Percentiles rank a stretch among this genome's conserved stretches.
These are phyloP conservation scores for Fringilla coelebs DNA, from an alignment of 2,797 vertebrate species.

Conservation along the genomic window DNA sequence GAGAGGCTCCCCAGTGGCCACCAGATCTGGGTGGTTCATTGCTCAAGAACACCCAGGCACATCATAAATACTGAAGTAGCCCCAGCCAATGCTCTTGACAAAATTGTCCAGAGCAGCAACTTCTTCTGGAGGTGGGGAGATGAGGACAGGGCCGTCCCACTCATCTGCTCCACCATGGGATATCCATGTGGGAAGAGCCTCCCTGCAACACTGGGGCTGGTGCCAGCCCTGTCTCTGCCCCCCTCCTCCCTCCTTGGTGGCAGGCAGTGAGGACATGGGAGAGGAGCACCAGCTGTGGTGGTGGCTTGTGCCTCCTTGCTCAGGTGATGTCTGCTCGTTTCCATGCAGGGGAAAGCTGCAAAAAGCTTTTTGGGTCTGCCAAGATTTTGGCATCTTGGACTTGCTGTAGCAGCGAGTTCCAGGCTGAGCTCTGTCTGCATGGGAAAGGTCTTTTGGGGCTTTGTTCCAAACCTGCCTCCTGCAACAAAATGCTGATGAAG, in stretches of 20 bases:
- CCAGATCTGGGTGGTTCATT: not conserved
- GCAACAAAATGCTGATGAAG: not conserved
- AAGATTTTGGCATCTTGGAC: not conserved
- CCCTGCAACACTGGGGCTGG: not conserved
- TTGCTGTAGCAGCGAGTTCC: not conserved
- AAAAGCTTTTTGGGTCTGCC: not conserved
- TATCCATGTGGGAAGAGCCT: fast-evolving
- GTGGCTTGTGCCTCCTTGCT: not conserved
- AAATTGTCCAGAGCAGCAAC: not conserved
- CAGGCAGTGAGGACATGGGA: not conserved
- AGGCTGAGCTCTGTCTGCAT: not conserved
- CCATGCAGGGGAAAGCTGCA: not conserved
- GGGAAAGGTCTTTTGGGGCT: not conserved
- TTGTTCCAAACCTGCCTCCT: not conserved
- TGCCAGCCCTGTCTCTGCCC: not conserved
- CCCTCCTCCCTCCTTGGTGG: not conserved
- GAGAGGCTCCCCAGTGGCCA: not conserved
- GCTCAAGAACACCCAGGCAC: not conserved
- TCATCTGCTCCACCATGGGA: fast-evolving
- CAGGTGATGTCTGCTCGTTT: not conserved
- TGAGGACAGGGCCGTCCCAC: not conserved
- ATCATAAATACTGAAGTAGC: not conserved
- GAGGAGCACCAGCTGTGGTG: no score
- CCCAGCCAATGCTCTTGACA: not conserved
- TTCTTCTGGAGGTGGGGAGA: not conserved